Conservation (phyloP, 1,140 invertebrate genomes). For the Trichoplusia ni region DNA sequence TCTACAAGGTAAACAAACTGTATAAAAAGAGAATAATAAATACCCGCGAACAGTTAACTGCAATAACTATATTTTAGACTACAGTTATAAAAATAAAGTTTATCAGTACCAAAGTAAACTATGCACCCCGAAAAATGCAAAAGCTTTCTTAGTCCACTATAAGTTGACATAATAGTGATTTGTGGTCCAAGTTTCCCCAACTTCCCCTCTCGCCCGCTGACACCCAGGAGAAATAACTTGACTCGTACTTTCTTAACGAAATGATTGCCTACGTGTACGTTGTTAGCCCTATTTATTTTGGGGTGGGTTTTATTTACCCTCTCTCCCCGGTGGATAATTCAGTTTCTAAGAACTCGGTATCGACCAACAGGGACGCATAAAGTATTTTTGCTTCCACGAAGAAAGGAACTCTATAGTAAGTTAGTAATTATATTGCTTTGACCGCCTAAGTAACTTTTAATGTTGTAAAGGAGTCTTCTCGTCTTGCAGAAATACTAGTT, state of each 20-base stretch:
- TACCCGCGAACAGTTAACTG: too few species aligned
- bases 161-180: slow-evolving; percentile 63
- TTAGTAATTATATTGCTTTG: neutral
- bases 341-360: slow-evolving; percentile 72
- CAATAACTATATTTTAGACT: too few species aligned
- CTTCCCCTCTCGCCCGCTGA: slow-evolving; percentile 42
- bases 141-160: slow-evolving; percentile 41
- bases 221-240: slow-evolving; percentile 71
- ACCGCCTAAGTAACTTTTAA: too few species aligned
- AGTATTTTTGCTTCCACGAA: slow-evolving; percentile 48
- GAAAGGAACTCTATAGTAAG: neutral
- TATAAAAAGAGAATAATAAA: too few species aligned
- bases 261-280: slow-evolving; percentile 74
- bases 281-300: slow-evolving; percentile 72
- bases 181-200: slow-evolving; percentile 48
- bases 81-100: slow-evolving; percentile 8
- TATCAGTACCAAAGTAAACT: slow-evolving; percentile 18
- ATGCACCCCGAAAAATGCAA: slow-evolving; percentile 25
- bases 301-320: slow-evolving; percentile 68
- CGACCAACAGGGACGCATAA: slow-evolving; percentile 68
- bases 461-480: too few species aligned
- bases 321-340: slow-evolving; percentile 70
- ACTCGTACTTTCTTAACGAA: slow-evolving; percentile 72
- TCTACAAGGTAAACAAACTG: too few species aligned
- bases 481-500: too few species aligned